Base-by-base conservation (phyloP, 1,140 invertebrate species). In the Cardiocondyla obscurior region DNA sequence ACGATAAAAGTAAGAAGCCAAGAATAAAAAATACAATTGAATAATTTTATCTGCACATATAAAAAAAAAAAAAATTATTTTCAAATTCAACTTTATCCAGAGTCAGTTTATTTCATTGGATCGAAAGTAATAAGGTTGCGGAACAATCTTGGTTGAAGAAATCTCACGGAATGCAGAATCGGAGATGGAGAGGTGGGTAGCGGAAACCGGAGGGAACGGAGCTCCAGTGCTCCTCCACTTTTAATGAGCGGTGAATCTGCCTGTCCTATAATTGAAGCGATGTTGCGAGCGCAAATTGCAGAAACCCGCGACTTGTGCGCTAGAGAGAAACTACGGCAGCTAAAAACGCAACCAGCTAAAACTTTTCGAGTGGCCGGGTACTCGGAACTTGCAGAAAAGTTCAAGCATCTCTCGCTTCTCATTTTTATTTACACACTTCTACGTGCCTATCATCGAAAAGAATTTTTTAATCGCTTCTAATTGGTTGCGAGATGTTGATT, bases 211-310 rank as follows among this genome's bases (percentile, higher is more conserved):
- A 44, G 58, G 25, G 67, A 83, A 51, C 16, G 72, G 58, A 70
- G 39, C 46, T 36, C 44, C 36, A 39, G 51, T 53, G 36, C 51
- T 57, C 28, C 30, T 58, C 39, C 42, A 65, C 51, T 87, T 87
- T 87, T 87, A 87, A 87, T 87, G 85, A 87, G 81, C 85, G 81
- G 60, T 79, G 85, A 87, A 87, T 87, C 72, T 69, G 70, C 67
- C 81, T 83, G 81, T 87, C 65, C 44, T 86, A 87, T 87, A 87
- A 87, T 87, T 87, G 85, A 87, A 87, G 85, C 73, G 73, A 87
- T 87, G 85, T 87, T 87, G 73, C 67, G 81, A 81, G 85, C 73
- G 65, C 60, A 77, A 83, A 83, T 87, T 83, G 85, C 85, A 86
- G 67, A 46, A 82, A 87, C 51, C 65, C 60, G 25, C 30, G 51